Conservation (phyloP, 2,888 invertebrate species). For the Lasioglossum morio region DNA sequence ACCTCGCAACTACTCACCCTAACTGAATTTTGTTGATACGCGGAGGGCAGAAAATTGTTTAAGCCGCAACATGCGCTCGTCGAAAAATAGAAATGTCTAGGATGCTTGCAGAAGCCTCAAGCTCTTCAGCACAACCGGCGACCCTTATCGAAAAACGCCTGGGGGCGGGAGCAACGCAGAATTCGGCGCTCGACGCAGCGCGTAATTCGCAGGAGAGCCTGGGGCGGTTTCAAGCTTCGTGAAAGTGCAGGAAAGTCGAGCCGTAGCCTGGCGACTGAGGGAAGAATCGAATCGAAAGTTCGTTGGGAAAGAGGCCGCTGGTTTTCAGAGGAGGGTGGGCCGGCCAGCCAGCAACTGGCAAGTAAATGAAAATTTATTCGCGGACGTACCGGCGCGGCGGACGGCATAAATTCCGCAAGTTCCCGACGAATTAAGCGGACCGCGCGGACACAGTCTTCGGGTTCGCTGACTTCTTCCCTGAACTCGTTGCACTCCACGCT, state of each 20-base stretch:
- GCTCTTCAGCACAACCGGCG: not conserved
- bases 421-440: not conserved
- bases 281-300: constrained; percentile 4
- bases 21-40: not conserved
- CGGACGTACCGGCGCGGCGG: not conserved
- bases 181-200: not conserved
- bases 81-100: not conserved
- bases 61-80: not conserved
- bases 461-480: not conserved
- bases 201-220: not conserved
- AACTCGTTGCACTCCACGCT: not conserved
- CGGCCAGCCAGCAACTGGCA: not conserved
- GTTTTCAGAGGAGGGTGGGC: not conserved
- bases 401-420: constrained; percentile 8
- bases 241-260: not conserved
- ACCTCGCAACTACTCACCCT: too few relatives aligned
- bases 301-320: not conserved
- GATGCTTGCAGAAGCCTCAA: not conserved
- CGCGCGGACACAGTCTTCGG: not conserved
- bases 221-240: not conserved
- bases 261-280: not conserved
- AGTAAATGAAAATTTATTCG: constrained; percentile 31
- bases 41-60: rapidly evolving
- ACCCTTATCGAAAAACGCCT: not conserved
- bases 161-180: not conserved